Evolutionary conservation across 2,113 vertebrate genomes (phyloP).

Genomic region (Nothoprocta pentlandii): DNA sequence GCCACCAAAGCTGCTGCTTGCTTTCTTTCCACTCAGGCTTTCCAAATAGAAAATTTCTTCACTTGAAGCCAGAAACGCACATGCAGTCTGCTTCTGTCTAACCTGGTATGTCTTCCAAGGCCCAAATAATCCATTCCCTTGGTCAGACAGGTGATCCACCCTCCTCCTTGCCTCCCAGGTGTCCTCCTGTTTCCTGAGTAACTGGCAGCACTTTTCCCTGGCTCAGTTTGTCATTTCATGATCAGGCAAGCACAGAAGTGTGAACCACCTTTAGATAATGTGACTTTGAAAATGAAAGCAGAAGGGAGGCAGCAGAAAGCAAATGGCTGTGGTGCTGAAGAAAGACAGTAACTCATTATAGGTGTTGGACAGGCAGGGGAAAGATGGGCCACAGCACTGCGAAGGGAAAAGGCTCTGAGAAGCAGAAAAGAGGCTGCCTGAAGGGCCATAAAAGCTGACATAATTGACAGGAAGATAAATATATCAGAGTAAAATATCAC

Average conservation of each 20-base stretch:
- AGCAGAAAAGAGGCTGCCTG: neutral
- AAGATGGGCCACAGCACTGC: neutral
- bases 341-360: neutral
- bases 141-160: neutral
- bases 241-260: neutral
- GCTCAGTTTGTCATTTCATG: neutral
- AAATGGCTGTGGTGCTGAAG: neutral
- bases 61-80: neutral
- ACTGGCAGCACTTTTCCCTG: neutral
- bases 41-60: neutral
- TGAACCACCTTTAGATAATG: neutral
- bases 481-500: neutral
- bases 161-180: neutral
- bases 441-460: neutral
- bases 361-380: neutral
- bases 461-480: neutral
- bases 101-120: neutral
- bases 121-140: neutral
- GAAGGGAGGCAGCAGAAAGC: neutral
- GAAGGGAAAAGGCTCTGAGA: neutral
- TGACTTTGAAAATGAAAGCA: conserved; percentile 1
- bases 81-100: neutral
- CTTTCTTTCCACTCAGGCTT: neutral
- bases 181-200: neutral
- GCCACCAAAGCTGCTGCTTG: neutral